Evolutionary conservation across 2,113 vertebrate species (phyloP).

Genomic region (Paraplagusia blochii): DNA sequence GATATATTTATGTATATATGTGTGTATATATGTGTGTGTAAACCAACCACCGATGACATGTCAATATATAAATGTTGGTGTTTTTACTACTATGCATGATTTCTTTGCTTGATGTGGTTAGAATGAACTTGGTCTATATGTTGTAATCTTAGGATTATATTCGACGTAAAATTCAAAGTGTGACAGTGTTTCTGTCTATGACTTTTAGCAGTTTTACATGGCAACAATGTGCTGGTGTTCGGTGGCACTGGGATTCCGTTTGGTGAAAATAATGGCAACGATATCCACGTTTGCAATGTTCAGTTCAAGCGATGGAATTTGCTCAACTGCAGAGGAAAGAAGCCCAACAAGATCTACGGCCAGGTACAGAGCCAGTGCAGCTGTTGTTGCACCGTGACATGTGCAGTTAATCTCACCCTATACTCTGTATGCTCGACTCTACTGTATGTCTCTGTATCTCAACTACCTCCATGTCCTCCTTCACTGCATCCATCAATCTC

Average conservation of each 20-base stretch:
- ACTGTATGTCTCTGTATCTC: too few relatives aligned
- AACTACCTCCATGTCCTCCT: too few relatives aligned
- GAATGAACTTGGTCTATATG: too few relatives aligned
- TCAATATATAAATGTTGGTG: too few relatives aligned
- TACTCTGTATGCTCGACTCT: too few relatives aligned
- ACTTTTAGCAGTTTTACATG: constrained; percentile 86
- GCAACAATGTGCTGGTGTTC: constrained; percentile 95
- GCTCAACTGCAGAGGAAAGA: constrained; percentile 92
- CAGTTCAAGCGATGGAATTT: constrained; percentile 94
- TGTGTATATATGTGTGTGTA: background rate
- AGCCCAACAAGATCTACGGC: constrained; percentile 94
- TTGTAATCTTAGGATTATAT: too few relatives aligned
- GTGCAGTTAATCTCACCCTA: too few relatives aligned
- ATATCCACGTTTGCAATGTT: constrained; percentile 94
- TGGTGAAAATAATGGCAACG: constrained; percentile 95
- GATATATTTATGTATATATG: background rate
- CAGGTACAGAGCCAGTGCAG: constrained; percentile 76
- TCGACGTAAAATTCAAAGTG: background rate
- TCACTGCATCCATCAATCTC: too few relatives aligned
- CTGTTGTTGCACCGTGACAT: too few relatives aligned
- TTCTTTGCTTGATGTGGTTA: too few relatives aligned
- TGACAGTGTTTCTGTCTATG: background rate
- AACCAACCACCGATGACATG: too few relatives aligned
- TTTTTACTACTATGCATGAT: too few relatives aligned
- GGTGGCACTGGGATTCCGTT: constrained; percentile 97